Conservation (phyloP, 2,888 invertebrate species). For the Sinopyrophorus schimmeli region DNA sequence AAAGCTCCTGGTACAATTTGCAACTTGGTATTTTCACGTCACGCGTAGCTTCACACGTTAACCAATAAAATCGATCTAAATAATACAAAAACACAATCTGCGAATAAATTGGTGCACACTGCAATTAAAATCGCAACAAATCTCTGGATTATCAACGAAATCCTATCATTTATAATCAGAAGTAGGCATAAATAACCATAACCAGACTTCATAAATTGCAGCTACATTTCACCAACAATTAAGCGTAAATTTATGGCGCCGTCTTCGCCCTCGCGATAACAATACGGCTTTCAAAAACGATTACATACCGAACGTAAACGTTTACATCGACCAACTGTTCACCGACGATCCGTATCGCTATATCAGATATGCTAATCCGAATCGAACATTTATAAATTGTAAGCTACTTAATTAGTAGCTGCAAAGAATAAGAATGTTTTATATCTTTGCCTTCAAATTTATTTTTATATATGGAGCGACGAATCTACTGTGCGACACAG, state of each 20-base stretch:
- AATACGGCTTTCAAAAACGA: slow-evolving; percentile 43
- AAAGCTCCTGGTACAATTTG: not conserved
- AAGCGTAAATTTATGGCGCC: slow-evolving; percentile 51
- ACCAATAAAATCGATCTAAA: slow-evolving; percentile 15
- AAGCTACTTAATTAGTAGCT: slow-evolving; percentile 43
- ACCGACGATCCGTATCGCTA: slow-evolving; percentile 41
- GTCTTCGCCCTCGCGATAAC: slow-evolving; percentile 48
- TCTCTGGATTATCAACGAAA: slow-evolving; percentile 51
- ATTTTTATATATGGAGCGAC: slow-evolving; percentile 5
- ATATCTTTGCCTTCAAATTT: slow-evolving; percentile 21
- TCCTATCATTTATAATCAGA: slow-evolving; percentile 53
- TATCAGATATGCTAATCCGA: slow-evolving; percentile 46
- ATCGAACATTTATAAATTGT: slow-evolving; percentile 41
- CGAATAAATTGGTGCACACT: slow-evolving; percentile 21
- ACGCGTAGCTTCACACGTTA: slow-evolving; percentile 12
- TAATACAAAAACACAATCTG: slow-evolving; percentile 17
- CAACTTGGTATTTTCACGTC: slow-evolving; percentile 4
- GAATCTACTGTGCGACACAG: slow-evolving; percentile 5
- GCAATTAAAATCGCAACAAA: slow-evolving; percentile 50
- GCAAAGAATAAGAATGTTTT: slow-evolving; percentile 26
- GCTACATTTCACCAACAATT: slow-evolving; percentile 54
- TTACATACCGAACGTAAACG: slow-evolving; percentile 40
- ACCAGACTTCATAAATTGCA: slow-evolving; percentile 49
- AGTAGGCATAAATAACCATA: slow-evolving; percentile 48
- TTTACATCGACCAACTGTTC: slow-evolving; percentile 43